Base-by-base conservation (phyloP, 2,888 invertebrate genomes). In the Drosophila hawaiiensis region DNA sequence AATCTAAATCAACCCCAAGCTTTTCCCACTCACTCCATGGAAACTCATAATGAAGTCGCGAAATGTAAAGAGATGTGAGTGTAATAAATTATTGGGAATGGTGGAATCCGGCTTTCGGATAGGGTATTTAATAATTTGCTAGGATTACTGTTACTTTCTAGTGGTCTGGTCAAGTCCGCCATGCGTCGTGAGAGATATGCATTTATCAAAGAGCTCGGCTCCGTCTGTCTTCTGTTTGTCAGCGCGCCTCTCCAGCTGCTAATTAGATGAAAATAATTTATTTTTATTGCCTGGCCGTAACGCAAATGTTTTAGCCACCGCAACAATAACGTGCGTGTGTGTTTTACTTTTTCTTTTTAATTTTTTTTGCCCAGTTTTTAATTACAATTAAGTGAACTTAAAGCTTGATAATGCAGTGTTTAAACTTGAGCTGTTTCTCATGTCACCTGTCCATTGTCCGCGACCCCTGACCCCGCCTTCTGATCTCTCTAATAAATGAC, bases 191-290 rank as follows among this genome's bases (percentile, higher is more conserved):
- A 56, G 60, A 37, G 35, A 62, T 68, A 68, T 54, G 54, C 74
- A 78, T 76, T 73, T 78, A 79, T 78, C 79, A 77, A 77, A 68
- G 50, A 19, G 19, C 52, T 61, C 16, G 29, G 25, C 61, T 61
- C 19, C 25, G 37, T 49, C 22, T 47, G 58, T 64, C 62, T 65
- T 67, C 60, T 53, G 33, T 58, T 58, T 29, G 61, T 70, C 53
- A 47, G 59, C 52, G 63, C 53, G 66, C 52, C 59, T 73, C 72
- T 74, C 74, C 49, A 52, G 82, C 75, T 67, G 78, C 75, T 85
- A 86, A 86, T 90, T 86, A 90, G 85, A 73, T 59, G 65, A 56
- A 54, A 71, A 80, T 81, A 81, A 88, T 85, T 90, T 85, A 85
- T 89, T 82, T 87, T 79, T 85, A 90, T 87, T 89, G 75, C 74